These are phyloP conservation scores for Manis crassicaudata DNA, from an alignment of 2,797 vertebrate genomes.

Conservation along the genomic window DNA sequence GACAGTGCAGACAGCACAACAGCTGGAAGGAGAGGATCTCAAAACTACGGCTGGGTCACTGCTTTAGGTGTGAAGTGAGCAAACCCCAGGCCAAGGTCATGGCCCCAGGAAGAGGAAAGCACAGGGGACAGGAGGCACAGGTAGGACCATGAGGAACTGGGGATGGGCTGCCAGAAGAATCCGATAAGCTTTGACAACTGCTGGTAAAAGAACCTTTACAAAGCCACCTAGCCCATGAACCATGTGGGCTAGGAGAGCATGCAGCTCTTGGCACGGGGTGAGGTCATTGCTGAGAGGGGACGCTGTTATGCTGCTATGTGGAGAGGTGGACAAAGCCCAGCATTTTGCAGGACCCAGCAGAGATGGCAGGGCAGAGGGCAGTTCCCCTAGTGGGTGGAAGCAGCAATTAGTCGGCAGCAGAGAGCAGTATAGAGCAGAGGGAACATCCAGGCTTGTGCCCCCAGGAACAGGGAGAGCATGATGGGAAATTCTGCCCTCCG, in stretches of 20 bases:
- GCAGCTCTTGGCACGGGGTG: neutral
- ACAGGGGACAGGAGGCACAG: neutral
- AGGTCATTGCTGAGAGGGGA: neutral
- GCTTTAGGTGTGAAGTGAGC: neutral
- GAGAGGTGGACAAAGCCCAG: neutral
- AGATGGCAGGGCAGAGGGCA: neutral
- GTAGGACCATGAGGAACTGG: neutral
- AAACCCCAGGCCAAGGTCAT: neutral
- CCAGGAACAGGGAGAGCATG: neutral
- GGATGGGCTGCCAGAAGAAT: neutral
- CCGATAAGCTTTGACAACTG: neutral
- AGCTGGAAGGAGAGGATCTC: neutral
- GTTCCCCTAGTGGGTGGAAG: neutral
- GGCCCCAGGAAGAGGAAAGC: neutral
- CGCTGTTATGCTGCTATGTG: rapidly evolving
- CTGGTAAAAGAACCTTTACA: neutral
- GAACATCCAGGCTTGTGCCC: neutral
- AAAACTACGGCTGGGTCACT: neutral
- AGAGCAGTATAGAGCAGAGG: neutral
- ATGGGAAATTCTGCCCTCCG: neutral
- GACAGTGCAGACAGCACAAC: rapidly evolving
- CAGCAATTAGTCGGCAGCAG: neutral
- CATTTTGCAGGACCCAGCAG: neutral
- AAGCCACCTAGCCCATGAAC: neutral
- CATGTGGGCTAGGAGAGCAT: neutral